phyloP scores from a whole-genome alignment of 2,797 vertebrate species.

The Tauraco hartlaubi region DNA sequence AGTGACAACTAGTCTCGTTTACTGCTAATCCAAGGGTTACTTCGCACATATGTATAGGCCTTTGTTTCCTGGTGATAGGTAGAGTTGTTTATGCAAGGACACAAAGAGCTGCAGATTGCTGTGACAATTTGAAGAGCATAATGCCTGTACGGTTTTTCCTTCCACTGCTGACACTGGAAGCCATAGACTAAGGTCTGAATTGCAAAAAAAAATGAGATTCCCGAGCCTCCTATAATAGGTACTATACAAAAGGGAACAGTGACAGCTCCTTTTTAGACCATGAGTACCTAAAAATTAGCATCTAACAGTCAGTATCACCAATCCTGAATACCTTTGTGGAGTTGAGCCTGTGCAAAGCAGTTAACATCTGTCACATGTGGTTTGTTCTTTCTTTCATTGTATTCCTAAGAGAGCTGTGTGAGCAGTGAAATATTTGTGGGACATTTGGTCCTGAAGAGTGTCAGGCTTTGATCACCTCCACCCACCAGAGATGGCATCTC shows the following conservation, averaged over 20 bases:
- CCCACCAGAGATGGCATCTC: not conserved
- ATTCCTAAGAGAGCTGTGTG: not conserved
- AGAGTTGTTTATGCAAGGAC: not conserved
- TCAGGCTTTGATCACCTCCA: not conserved
- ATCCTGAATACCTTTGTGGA: not conserved
- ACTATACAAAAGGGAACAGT: not conserved
- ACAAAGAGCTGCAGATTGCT: not conserved
- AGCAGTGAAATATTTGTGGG: not conserved
- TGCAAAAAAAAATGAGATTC: not conserved
- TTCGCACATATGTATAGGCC: not conserved
- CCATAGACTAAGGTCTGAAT: not conserved
- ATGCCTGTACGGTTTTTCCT: not conserved
- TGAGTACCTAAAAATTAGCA: not conserved
- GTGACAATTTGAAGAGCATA: not conserved
- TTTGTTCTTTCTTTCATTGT: not conserved
- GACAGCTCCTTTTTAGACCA: not conserved
- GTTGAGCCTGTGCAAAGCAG: not conserved
- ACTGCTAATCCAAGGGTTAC: not conserved
- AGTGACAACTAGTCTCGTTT: not conserved
- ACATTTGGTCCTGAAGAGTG: not conserved
- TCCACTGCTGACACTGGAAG: not conserved
- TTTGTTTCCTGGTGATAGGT: not conserved
- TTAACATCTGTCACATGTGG: not conserved
- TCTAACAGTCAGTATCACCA: not conserved
- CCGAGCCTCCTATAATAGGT: not conserved